These are phyloP conservation scores for Chamaetylas fuelleborni DNA, from an alignment of 2,113 vertebrate species.

Conservation along the genomic window DNA sequence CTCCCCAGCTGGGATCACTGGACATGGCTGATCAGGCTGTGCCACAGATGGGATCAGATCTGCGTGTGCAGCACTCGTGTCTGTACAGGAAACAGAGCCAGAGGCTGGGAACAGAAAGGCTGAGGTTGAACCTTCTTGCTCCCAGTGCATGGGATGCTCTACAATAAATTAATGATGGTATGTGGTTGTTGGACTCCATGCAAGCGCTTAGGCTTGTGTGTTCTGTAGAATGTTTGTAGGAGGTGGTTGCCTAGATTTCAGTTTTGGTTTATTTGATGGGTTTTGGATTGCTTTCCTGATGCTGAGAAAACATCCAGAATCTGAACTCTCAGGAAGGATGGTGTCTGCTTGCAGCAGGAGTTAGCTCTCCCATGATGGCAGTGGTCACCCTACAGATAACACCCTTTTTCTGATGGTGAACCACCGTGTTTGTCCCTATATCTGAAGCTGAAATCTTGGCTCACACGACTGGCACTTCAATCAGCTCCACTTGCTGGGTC, in stretches of 20 bases:
- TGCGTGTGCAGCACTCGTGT: rapidly evolving
- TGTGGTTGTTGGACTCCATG: rapidly evolving
- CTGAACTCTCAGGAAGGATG: not conserved
- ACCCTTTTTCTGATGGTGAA: not conserved
- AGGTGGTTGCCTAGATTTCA: not conserved
- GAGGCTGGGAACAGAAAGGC: not conserved
- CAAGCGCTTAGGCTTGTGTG: not conserved
- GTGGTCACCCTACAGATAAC: rapidly evolving
- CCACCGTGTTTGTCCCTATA: rapidly evolving
- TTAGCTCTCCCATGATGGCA: not conserved
- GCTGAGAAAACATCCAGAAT: not conserved
- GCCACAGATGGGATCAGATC: not conserved
- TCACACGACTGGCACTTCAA: rapidly evolving
- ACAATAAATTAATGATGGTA: not conserved
- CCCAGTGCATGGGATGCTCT: not conserved
- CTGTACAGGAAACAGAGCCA: not conserved
- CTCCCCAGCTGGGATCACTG: not conserved
- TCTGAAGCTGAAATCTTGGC: not conserved
- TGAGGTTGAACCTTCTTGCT: rapidly evolving
- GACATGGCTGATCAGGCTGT: not conserved
- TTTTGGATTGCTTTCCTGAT: not conserved
- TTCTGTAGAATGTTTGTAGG: not conserved
- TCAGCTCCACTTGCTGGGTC: not conserved
- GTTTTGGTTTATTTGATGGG: not conserved
- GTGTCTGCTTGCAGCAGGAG: not conserved